A percentile compares a stretch with the other conserved stretches of the same genome.
phyloP scores from a whole-genome alignment of 2,113 vertebrate species.

The Lichenostomus cassidix region DNA sequence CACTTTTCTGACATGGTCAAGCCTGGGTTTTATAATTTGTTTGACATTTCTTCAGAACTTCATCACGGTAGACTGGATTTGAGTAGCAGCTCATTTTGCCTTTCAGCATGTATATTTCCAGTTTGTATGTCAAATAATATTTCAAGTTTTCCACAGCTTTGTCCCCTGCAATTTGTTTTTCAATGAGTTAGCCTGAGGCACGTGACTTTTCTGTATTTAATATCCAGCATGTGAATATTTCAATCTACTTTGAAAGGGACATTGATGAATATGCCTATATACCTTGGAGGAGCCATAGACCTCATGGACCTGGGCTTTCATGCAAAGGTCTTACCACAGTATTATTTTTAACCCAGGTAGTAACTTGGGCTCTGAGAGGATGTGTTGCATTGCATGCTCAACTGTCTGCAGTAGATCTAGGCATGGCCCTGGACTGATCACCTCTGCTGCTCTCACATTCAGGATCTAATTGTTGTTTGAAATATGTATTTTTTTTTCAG shows the following conservation, averaged over 20 bases:
- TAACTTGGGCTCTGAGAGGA: not conserved
- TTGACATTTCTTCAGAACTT: not conserved
- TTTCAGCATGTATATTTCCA: not conserved
- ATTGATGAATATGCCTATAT: not conserved
- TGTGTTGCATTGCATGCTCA: not conserved
- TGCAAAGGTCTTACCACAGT: not conserved
- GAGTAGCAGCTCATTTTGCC: not conserved
- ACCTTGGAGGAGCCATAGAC: not conserved
- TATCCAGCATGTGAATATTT: not conserved
- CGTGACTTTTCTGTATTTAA: fast-evolving
- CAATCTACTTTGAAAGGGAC: not conserved
- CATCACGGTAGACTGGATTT: not conserved
- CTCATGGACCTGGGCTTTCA: not conserved
- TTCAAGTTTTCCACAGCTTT: not conserved
- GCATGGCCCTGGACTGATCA: not conserved
- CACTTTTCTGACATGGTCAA: not conserved
- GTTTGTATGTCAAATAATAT: not conserved
- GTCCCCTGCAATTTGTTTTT: not conserved
- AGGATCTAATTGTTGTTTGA: not conserved
- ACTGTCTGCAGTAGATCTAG: not conserved
- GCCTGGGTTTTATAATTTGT: not conserved
- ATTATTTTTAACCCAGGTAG: not conserved
- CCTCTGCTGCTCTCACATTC: not conserved
- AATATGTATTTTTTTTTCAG: not conserved
- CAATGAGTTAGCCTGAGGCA: not conserved